Evolutionary conservation across 2,113 vertebrate species (phyloP).

Genomic region (Alligator mississippiensis): DNA sequence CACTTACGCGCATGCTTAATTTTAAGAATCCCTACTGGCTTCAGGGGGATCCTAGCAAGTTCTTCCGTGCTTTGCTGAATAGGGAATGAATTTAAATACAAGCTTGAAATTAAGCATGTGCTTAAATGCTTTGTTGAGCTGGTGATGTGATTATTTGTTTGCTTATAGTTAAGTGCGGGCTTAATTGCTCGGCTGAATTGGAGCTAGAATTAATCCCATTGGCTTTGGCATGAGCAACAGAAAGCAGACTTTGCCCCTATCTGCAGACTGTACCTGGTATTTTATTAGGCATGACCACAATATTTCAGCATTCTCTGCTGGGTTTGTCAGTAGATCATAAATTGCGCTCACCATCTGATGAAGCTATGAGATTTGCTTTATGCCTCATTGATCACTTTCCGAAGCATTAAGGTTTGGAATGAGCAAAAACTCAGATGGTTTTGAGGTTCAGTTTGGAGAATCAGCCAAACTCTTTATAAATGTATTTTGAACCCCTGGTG

Average conservation of each 20-base stretch:
- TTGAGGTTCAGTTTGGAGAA: not conserved
- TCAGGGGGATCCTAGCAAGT: not conserved
- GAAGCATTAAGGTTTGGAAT: conserved; percentile 58
- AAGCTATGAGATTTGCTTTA: conserved; percentile 77
- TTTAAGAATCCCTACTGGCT: not conserved
- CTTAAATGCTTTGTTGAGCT: conserved; percentile 48
- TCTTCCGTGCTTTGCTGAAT: not conserved
- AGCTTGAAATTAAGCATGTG: not conserved
- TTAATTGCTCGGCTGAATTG: conserved; percentile 45
- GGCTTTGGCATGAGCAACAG: conserved; percentile 15
- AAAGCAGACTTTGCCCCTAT: conserved; percentile 50
- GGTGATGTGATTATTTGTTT: not conserved
- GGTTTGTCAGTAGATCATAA: conserved; percentile 73
- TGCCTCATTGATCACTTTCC: conserved; percentile 71
- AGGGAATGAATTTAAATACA: not conserved
- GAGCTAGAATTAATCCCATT: conserved; percentile 28
- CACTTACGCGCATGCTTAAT: not conserved
- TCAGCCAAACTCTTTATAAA: conserved; percentile 36
- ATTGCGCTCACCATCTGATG: conserved; percentile 72
- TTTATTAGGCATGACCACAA: conserved; percentile 73
- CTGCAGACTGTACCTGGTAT: conserved; percentile 63
- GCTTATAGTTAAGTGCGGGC: not conserved
- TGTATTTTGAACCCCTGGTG: not conserved
- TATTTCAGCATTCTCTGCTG: conserved; percentile 75
- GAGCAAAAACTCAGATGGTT: conserved; percentile 6